A percentile compares a stretch with the other conserved stretches of the same genome.
Evolutionary conservation across 2,888 invertebrate species (phyloP).

Genomic region (Anaspis maculata): DNA sequence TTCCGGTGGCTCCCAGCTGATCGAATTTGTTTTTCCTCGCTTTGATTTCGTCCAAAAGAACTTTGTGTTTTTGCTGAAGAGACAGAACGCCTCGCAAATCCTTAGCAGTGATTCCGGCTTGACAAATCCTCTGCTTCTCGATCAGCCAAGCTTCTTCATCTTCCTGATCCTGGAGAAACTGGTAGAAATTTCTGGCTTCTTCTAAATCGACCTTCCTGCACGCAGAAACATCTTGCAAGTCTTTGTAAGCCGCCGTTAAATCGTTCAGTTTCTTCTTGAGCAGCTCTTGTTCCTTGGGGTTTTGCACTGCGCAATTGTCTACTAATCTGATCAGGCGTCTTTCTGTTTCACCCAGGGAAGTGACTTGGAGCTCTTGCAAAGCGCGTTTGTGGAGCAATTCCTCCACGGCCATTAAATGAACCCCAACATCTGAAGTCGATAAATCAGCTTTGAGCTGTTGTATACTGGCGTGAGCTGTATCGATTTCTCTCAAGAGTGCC

Average conservation of each 20-base stretch:
- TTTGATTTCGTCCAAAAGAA: slow-evolving; percentile 80
- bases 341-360: slow-evolving; percentile 79
- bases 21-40: slow-evolving; percentile 63
- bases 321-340: slow-evolving; percentile 66
- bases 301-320: slow-evolving; percentile 39
- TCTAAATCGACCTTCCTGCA: slow-evolving; percentile 77
- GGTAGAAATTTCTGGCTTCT: slow-evolving; percentile 87
- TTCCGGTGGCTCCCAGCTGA: slow-evolving; percentile 52
- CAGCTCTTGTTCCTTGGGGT: slow-evolving; percentile 49
- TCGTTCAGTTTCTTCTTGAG: slow-evolving; percentile 65
- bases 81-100: slow-evolving; percentile 86
- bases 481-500: slow-evolving; percentile 84
- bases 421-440: slow-evolving; percentile 81
- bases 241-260: slow-evolving; percentile 67
- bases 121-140: slow-evolving; percentile 89
- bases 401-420: slow-evolving; percentile 90
- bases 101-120: slow-evolving; percentile 87
- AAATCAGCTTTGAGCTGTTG: slow-evolving; percentile 69
- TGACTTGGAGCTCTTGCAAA: slow-evolving; percentile 84
- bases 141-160: slow-evolving; percentile 97
- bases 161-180: slow-evolving; percentile 93
- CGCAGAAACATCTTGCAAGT: slow-evolving; percentile 58
- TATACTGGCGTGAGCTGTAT: slow-evolving; percentile 77
- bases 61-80: slow-evolving; percentile 88
- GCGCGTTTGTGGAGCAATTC: slow-evolving; percentile 91